These are phyloP conservation scores for Macropis europaea DNA, from an alignment of 2,888 invertebrate genomes.

Conservation along the genomic window DNA sequence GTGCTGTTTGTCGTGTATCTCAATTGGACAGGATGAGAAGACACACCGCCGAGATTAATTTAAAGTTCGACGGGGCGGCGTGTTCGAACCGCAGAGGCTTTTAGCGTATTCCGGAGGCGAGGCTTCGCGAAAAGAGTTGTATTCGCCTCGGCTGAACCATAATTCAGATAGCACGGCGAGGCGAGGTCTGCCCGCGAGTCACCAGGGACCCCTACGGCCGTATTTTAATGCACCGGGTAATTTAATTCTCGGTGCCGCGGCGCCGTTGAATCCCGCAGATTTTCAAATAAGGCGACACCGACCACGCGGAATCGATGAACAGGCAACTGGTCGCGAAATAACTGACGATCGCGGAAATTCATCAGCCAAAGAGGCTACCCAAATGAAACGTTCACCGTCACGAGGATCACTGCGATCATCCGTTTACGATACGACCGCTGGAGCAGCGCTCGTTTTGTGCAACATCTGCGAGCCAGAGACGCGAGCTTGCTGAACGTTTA, in stretches of 20 bases:
- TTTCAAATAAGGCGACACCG: not conserved
- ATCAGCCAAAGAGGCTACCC: no score
- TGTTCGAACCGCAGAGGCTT: not conserved
- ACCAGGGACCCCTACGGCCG: not conserved
- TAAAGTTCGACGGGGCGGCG: not conserved
- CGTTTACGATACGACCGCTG: no score
- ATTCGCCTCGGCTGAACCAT: not conserved
- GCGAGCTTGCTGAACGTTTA: no score
- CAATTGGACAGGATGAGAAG: no score
- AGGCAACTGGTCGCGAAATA: slow-evolving; percentile 6
- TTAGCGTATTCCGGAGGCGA: not conserved
- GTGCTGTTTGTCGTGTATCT: no score
- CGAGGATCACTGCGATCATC: no score
- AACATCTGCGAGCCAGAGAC: no score
- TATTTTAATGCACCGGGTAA: slow-evolving; percentile 18
- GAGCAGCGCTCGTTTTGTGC: no score
- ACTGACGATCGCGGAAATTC: no score
- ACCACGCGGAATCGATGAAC: slow-evolving; percentile 16
- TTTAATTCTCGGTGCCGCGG: slow-evolving; percentile 10
- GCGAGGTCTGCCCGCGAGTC: not conserved
- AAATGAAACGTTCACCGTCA: no score
- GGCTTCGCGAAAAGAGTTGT: not conserved
- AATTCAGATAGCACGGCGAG: slow-evolving; percentile 1
- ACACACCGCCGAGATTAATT: no score
- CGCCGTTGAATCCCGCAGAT: not conserved